Evolutionary conservation across 1,140 invertebrate species (phyloP), one percentile per base, ranked within the genome.

Genomic region (Tetramorium alpestre): DNA sequence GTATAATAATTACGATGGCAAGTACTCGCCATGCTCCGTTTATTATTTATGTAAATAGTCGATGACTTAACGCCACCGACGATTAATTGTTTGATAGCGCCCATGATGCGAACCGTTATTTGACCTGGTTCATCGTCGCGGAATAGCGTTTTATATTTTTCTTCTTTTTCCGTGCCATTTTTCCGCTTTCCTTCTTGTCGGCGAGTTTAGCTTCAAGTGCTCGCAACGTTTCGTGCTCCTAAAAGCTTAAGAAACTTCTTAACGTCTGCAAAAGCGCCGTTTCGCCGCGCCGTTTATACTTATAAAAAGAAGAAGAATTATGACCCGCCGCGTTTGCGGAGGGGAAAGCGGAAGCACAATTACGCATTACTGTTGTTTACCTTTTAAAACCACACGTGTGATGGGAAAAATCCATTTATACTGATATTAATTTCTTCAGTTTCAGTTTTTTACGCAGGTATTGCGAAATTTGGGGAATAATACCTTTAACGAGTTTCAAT

Each of bases 231-330:
- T 84, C 80, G 80, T 84, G 69, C 56, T 75, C n/a, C 80, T 84
- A 84, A 84, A 84, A 84, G 80, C 80, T 84, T 84, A 84, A 84
- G 69, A 84, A 84, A 84, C 80, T 84, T 84, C 80, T 84, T 84
- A 84, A 84, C 80, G 67, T 84, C 69, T 84, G 80, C 58, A 75
- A 84, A 84, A 75, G 80, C 54, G 28, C 54, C 80, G 80, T 72
- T 82, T 72, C 65, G 78, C 38, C 56, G 65, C 65, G 51, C 28
- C 78, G 80, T 84, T 84, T 84, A 84, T 73, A 84, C 54, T 84
- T 84, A 84, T 84, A 84, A 84, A 70, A 84, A 84, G 69, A 84
- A 75, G 56, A 56, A 62, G 80, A 84, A 84, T 84, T 84, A 75
- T 75, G 80, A 75, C 69, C 54, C 54, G 28, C 13, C 13, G 41